phyloP scores from a whole-genome alignment of 2,888 invertebrate genomes.

The Lithophane ornitopus region DNA sequence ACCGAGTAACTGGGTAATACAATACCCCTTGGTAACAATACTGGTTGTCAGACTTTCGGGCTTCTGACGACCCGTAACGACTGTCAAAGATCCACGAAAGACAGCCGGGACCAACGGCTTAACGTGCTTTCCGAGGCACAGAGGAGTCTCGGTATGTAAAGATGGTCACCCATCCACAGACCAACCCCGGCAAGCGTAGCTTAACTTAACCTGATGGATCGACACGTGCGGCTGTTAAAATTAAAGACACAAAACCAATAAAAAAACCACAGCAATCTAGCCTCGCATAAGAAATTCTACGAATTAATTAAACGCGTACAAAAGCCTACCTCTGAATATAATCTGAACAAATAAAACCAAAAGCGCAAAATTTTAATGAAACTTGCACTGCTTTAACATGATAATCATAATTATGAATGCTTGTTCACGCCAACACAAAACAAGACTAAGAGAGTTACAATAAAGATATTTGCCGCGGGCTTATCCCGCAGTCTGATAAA shows the following conservation, averaged over 20 bases:
- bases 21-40: no score
- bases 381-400: conserved; percentile 48
- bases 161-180: no score
- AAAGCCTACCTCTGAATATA: background rate
- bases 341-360: conserved; percentile 20
- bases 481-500: conserved; percentile 45
- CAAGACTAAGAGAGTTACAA: conserved; percentile 64
- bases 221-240: no score
- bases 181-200: no score
- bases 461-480: conserved; percentile 72
- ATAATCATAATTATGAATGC: conserved; percentile 70
- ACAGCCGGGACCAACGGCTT: no score
- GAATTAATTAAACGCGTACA: conserved; percentile 11
- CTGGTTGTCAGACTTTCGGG: no score
- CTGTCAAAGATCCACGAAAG: no score
- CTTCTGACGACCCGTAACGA: no score
- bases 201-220: no score
- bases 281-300: background rate
- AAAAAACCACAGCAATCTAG: background rate
- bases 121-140: no score
- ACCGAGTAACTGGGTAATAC: no score
- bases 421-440: conserved; percentile 68
- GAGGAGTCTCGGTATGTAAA: no score
- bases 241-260: background rate
- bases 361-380: conserved; percentile 25